Evolutionary conservation across 2,113 vertebrate genomes (phyloP).

Genomic region (zebrafish (Danio rerio)): GRCz12tu NC_133196.1:7717001-7717500

Average conservation of each 20-base stretch:
- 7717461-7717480: not conserved
- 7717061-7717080: not conserved
- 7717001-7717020: not conserved
- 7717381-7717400: not conserved
- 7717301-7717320: not conserved
- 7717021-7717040: not conserved
- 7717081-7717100: too few species aligned
- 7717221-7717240: constrained; percentile 28
- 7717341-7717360: not conserved
- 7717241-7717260: not conserved
- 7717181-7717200: not conserved
- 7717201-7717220: constrained; percentile 26
- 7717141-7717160: not conserved
- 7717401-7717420: not conserved
- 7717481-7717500: not conserved
- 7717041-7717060: not conserved
- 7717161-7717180: constrained; percentile 48
- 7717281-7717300: constrained; percentile 2
- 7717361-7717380: not conserved
- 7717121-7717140: constrained; percentile 56
- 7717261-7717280: not conserved
- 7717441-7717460: not conserved
- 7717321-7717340: not conserved
- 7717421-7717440: not conserved
- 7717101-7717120: constrained; percentile 49